Percentiles rank a stretch among this genome's conserved stretches.
Evolutionary conservation across 2,113 vertebrate genomes (phyloP).

Genomic region (zebrafish (Danio rerio)): GRCz12tu NC_133182.1:35619501-35620000

Average conservation of each 20-base stretch:
- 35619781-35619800: constrained; percentile 42
- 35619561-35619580: not conserved
- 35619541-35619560: not conserved
- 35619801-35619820: constrained; percentile 34
- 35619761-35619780: constrained; percentile 51
- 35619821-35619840: not conserved
- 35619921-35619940: not conserved
- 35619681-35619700: not conserved
- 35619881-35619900: not conserved
- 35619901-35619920: not conserved
- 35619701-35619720: not conserved
- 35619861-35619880: not conserved
- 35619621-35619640: not conserved
- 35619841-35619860: not conserved
- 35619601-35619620: not conserved
- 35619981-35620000: not conserved
- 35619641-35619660: not conserved
- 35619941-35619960: not conserved
- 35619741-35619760: constrained; percentile 33
- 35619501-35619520: not conserved
- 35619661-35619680: not conserved
- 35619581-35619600: not conserved
- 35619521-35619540: not conserved
- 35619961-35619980: not conserved
- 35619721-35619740: constrained; percentile 42